Base-by-base conservation (phyloP, 2,113 vertebrate genomes). In the Gopherus evgoodei region DNA sequence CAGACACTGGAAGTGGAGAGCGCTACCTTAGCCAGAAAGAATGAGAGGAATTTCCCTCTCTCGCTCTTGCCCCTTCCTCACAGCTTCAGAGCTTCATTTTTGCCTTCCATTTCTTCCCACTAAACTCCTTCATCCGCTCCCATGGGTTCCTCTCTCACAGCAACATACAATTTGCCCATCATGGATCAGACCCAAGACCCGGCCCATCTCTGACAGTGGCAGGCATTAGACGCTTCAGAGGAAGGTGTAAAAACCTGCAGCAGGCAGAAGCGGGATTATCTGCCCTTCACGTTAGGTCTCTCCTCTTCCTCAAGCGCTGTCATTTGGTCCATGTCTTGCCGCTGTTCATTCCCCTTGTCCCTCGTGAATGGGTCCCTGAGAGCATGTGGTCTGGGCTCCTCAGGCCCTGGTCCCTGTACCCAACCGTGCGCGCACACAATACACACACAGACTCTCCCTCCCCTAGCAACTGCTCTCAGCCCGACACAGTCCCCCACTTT, bases 31-130 rank as follows among this genome's bases (percentile, higher is more conserved):
- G 90, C 90, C 79, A 90, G 83, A 78, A 97, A 84, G 94, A 96
- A 98, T 0, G 94, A 97, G 62, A 97, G 91, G 97, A 98, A 97
- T 97, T 97, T 96, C 93, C 75, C 83, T 86, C 75, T 72, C 72
- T 14, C 0, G 6, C 72, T n/a, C 79, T 57, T 56, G 2, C 56
- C 47, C 76, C 83, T 87, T 86, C 89, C 88, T 96, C 85, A 90
- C 84, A 54, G 62, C 52, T 79, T 52, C 92, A 87, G 75, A 62
- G 72, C 91, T 59, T 1, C 1, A 50, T 7, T 56, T 84, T 83
- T 80, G 81, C 75, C 59, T 54, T 89, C 49, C 69, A 13, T 65
- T 59, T 50, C 47, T 69, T 91, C 49, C 80, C 76, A 56, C 22
- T 11, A 35, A 13, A 65, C 56, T 54, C 38, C 56, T 88, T 89